Evolutionary conservation across 2,113 vertebrate species (phyloP), one percentile per base, ranked within the genome.

Genomic region (Jaculus jaculus): DNA sequence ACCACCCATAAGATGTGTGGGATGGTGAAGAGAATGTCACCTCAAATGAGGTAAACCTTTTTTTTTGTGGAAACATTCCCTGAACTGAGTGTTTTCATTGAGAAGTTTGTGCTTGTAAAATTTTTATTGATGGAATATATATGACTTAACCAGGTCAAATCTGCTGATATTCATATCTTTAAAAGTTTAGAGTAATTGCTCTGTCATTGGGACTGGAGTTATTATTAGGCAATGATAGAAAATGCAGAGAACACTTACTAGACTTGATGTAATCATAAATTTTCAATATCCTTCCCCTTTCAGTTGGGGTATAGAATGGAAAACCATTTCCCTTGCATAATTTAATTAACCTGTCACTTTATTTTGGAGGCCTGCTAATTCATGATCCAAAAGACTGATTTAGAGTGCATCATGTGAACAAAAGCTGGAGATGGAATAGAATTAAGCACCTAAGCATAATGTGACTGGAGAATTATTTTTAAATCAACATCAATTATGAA

Each of bases 281-380:
- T 97, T 92, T 91, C 94, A 73, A 10, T 86, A 75, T 81, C 89
- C 84, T 23, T 95, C 26, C 74, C 7, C 61, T 84, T 69, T 93
- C 47, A 91, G 23, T 95, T 89, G 75, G 60, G 77, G 1, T 79
- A 24, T 17, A 83, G 83, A 84, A 58, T 69, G 86, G 81, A 92
- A 97, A 96, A 85, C 42, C 89, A 85, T 97, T 98, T 97, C 96
- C 84, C 79, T 89, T 95, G 68, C 72, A 81, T 94, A 85, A 94
- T 97, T 97, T 97, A 96, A 93, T 97, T 97, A 96, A 93, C 68
- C 80, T 98, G 93, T 95, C 96, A 96, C 73, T 92, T 80, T 92
- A 58, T 74, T 81, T 93, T 96, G 95, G 68, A 88, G 90, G 26
- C 37, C 93, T 92, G 51, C 51, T 97, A 96, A 97, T 96, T 97